Evolutionary conservation across 2,888 invertebrate genomes (phyloP).

Genomic region (Cheilosia pagana): DNA sequence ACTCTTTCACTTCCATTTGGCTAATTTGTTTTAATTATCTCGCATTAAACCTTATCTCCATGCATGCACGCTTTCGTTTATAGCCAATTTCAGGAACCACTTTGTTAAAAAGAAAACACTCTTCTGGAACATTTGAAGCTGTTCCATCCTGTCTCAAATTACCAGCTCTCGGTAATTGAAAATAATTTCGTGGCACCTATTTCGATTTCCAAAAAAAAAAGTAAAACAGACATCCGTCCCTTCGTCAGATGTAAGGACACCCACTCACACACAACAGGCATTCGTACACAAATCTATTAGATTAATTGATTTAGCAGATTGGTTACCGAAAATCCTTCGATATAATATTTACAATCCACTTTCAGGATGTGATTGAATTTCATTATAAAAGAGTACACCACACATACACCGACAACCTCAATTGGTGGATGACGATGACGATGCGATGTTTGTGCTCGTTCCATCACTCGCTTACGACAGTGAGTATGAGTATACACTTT

Average conservation of each 20-base stretch:
- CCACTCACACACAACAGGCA: slow-evolving; percentile 21
- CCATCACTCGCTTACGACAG: slow-evolving; percentile 2
- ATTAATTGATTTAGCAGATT: slow-evolving; percentile 72
- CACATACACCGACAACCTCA: no score
- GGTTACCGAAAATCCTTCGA: slow-evolving; percentile 63
- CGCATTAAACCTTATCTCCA: slow-evolving; percentile 15
- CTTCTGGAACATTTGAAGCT: background rate
- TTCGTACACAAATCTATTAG: slow-evolving; percentile 65
- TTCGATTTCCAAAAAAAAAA: slow-evolving; percentile 5
- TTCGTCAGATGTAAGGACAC: background rate
- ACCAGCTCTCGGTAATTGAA: slow-evolving; percentile 6
- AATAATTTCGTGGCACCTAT: slow-evolving; percentile 1
- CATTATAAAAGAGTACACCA: slow-evolving; percentile 44
- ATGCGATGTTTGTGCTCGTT: slow-evolving; percentile 52
- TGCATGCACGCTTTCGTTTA: background rate
- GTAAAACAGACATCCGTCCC: slow-evolving; percentile 3
- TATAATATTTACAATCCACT: slow-evolving; percentile 73
- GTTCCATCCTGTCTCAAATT: background rate
- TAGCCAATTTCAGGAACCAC: background rate
- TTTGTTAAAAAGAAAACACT: background rate
- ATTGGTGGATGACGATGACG: slow-evolving; percentile 25
- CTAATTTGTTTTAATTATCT: slow-evolving; percentile 40
- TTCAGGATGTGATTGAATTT: slow-evolving; percentile 68
- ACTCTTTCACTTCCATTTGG: slow-evolving; percentile 17
- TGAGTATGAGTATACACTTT: slow-evolving; percentile 49